Conservation (phyloP, 2,113 vertebrate genomes). For the Noturus placidus region DNA sequence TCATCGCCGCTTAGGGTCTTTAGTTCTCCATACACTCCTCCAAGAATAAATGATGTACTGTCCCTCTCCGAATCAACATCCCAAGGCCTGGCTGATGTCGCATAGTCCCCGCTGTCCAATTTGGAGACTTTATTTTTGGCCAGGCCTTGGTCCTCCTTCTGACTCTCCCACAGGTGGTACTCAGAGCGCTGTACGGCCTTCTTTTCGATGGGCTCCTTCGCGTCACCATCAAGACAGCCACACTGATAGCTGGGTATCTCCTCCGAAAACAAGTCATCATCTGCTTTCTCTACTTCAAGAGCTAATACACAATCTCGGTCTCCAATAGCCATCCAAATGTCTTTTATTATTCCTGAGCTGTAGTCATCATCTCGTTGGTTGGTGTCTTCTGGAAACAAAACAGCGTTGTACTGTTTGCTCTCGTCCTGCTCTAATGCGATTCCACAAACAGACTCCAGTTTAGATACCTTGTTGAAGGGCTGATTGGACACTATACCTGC, state of each 20-base stretch:
- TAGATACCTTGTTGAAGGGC: slow-evolving; percentile 90
- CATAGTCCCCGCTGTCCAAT: slow-evolving; percentile 90
- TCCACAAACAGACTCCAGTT: slow-evolving; percentile 97
- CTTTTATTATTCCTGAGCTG: slow-evolving; percentile 96
- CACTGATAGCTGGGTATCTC: slow-evolving; percentile 81
- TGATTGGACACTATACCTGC: slow-evolving; percentile 79
- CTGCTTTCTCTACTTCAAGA: slow-evolving; percentile 76
- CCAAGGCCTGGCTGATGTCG: slow-evolving; percentile 93
- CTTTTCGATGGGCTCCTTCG: slow-evolving; percentile 74
- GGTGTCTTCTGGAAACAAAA: slow-evolving; percentile 77
- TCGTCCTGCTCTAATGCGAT: slow-evolving; percentile 91
- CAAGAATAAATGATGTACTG: slow-evolving; percentile 90
- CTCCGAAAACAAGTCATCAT: slow-evolving; percentile 79
- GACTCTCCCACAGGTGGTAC: slow-evolving; percentile 95
- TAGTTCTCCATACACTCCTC: slow-evolving; percentile 95
- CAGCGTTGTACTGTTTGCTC: slow-evolving; percentile 80
- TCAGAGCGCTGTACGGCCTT: slow-evolving; percentile 94
- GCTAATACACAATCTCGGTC: slow-evolving; percentile 73
- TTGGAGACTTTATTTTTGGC: slow-evolving; percentile 81
- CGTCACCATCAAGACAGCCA: slow-evolving; percentile 83
- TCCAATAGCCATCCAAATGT: slow-evolving; percentile 93
- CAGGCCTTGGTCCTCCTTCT: slow-evolving; percentile 83
- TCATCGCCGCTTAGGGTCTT: slow-evolving; percentile 87
- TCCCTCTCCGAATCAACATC: slow-evolving; percentile 84
- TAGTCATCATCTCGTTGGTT: slow-evolving; percentile 84